Base-by-base conservation (phyloP, 1,140 invertebrate genomes). In the Pogonomyrmex californicus region DNA sequence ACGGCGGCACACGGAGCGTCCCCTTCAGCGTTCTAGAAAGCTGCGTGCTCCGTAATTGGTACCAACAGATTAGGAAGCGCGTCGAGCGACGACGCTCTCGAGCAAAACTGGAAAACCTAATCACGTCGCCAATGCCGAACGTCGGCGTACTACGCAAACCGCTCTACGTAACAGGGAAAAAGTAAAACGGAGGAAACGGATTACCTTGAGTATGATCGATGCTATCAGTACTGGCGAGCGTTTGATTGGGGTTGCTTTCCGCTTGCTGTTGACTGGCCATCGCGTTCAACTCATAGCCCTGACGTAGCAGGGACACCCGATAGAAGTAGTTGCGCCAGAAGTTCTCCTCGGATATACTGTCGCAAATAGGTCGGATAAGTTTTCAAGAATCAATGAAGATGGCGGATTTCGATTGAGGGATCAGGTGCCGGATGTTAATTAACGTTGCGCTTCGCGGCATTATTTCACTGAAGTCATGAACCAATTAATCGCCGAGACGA, bases 321-420 rank as follows among this genome's bases (percentile, higher is more conserved):
- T 99, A 99, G 96, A 99, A 99, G 95, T 99, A 99, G 96, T 99
- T 99, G 92, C 98, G 97, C 99, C 99, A 99, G 96, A 99, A 99
- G 93, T 98, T 98, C 95, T 99, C 99, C 96, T 99, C 99, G 92
- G 97, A 99, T 92, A 99, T 98, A 93, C 99, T 99, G 95, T 66
- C 96, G 94, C 41, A 49, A 49, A 36, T 62, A 66, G 30, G 7
- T 60, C 38, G 30, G 58, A 5, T 47, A 14, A 77, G 44, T 63
- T 41, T n/a, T 38, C 82, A 14, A 14, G 6, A 63, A 51, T 54
- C 36, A 36, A 63, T 23, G 23, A 58, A n/a, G 10, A 30, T 44
- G 23, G 33, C 10, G 17, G 51, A 33, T 12, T 51, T 71, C 12
- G 17, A 49, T 17, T 12, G 58, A 36, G 23, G 47, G n/a, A 81